Base-by-base conservation (phyloP, 2,113 vertebrate species). In the Paradisaea rubra region DNA sequence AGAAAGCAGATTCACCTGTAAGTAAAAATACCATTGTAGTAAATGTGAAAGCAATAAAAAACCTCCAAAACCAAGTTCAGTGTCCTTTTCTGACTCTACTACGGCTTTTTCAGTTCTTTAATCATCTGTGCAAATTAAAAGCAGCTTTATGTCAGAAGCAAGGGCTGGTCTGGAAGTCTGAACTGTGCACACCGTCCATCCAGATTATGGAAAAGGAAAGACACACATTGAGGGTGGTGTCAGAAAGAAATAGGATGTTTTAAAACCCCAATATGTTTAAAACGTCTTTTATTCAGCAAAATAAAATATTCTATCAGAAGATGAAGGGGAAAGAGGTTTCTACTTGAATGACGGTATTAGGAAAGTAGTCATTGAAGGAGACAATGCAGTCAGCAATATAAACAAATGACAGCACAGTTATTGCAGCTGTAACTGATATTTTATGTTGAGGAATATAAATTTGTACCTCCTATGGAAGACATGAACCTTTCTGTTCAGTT, bases 381-480 rank as follows among this genome's bases (percentile, higher is more conserved):
- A 49, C n/a, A 54, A 13, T 5, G 31, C 13, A 76, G 35, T 14
- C 70, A 69, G 56, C 25, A 56, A 7, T 23, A 9, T 9, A 54
- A 69, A 54, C 17, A 77, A 27, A 11, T 19, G 19, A 20, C 39
- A 54, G 15, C 5, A 0, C 2, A 23, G 23, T 33, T 77, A 24
- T 8, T 56, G 31, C 56, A 70, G 56, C 71, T 42, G 7, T 52
- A 39, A 21, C 16, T 49, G 49, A 1, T 49, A 20, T 7, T 89
- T 82, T 27, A 6, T 72, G 10, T 15, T 56, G 35, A 84, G 57
- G 31, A 77, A 31, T 23, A 21, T 6, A 71, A 90, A 78, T 37
- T 65, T 53, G 4, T 95, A 96, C 96, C 95, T 94, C 63, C 83
- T 86, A 13, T 47, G 81, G 88, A 42, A 94, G 64, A 52, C 60